Base-by-base conservation (phyloP, 2,888 invertebrate species). In the Drosophila anomelani region DNA sequence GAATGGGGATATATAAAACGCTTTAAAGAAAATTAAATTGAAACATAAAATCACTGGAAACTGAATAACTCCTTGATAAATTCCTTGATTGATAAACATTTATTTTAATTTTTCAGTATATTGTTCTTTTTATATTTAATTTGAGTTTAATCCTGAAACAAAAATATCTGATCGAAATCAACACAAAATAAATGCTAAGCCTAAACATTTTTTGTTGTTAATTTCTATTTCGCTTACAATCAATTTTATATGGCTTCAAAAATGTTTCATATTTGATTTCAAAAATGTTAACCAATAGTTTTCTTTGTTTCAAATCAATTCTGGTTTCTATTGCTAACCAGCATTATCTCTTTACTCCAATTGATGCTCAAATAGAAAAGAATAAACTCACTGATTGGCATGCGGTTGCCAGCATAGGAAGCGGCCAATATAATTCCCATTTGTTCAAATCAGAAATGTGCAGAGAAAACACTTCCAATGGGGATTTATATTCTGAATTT, bases 361-460 rank as follows among this genome's bases (percentile, higher is more conserved):
- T 55, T 34, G 34, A 46, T 20, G 20, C 7, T 8, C 20, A 36
- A 64, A 20, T 23, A 20, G 20, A 39, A 66, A 34, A 15, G 12
- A 20, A 56, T 55, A 2, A 4, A 53, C 13, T 26, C 43, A 20
- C 17, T 36, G 51, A 73, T 62, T 62, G 73, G 47, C 38, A 74
- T 74, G 57, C 41, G 63, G 78, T 53, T 57, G 63, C 75, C 78
- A 78, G 76, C 68, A 74, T 74, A n/a, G n/a, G 7, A 20, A 20
- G 29, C 54, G 9, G 15, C 51, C 49, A 34, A 49, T 62, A 39
- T 20, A 38, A 57, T 17, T 34, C n/a, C 10, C 13, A 43, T 41
- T 39, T 10, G 41, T 39, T 49, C 43, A 36, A 64, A 43, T 5
- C 8, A 62, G 59, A 63, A 43, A 7, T 13, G 6, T 12, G 5